Base-by-base conservation (phyloP, 2,888 invertebrate species). In the Alcis repandata region DNA sequence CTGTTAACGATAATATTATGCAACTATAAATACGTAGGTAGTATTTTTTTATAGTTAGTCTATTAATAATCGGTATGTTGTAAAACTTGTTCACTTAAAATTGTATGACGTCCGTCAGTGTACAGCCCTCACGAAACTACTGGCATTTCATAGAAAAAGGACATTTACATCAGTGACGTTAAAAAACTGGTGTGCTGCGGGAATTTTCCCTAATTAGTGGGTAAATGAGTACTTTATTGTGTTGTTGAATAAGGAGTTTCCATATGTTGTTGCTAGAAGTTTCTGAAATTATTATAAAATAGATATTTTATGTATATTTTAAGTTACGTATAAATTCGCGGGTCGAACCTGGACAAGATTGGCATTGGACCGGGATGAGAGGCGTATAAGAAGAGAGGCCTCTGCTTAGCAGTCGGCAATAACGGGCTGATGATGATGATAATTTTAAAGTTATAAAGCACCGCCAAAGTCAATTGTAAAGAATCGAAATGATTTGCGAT, bases 111-210 rank as follows among this genome's bases (percentile, higher is more conserved):
- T 52, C 54, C n/a, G n/a, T n/a, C n/a, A n/a, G n/a, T 63, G 38
- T 48, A 9, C 32, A 32, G 49, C 17, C 51, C 36, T 51, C 33
- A 36, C 15, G 11, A 41, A 41, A 20, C 56, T 48, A 73, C 64
- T 56, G 38, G 60, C 41, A 15, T 46, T 49, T 67, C 69, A 72
- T 69, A 75, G 68, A 59, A 69, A 75, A 74, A 46, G 13, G 48
- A 56, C 46, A 75, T 76, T 76, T 71, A 62, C 73, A 74, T 76
- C 43, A 36, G 54, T 78, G 75, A 78, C 76, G 75, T 66, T 40
- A 57, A 45, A 49, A 49, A 51, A 3, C 43, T 43, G 33, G 7
- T 41, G 19, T 48, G n/a, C 53, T 27, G 59, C 40, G 46, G 68
- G 59, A 51, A 19, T 60, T 72, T 64, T 65, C 40, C 17, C 41